Evolutionary conservation across 1,140 invertebrate genomes (phyloP).

Genomic region (Aethina tumida): DNA sequence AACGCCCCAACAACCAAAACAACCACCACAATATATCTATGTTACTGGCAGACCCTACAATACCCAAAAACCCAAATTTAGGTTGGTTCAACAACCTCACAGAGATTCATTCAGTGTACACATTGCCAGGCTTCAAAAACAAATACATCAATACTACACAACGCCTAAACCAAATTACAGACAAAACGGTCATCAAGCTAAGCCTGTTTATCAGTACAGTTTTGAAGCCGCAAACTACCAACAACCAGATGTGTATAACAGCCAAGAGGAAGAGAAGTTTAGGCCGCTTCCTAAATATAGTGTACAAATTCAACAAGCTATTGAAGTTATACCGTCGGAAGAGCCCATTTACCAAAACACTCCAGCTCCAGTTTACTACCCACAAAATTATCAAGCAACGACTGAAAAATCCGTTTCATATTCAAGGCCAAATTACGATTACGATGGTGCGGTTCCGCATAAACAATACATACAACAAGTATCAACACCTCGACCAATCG

Average conservation of each 20-base stretch:
- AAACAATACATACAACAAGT: conserved; percentile 11
- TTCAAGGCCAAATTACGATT: conserved; percentile 29
- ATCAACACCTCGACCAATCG: conserved; percentile 18
- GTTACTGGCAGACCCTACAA: conserved; percentile 25
- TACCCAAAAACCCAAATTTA: conserved; percentile 29
- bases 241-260: conserved; percentile 33
- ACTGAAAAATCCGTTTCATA: conserved; percentile 34
- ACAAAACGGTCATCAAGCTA: conserved; percentile 27
- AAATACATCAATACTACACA: conserved; percentile 34
- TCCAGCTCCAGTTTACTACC: conserved; percentile 26
- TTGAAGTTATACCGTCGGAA: conserved; percentile 27
- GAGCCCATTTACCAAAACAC: conserved; percentile 14
- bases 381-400: conserved; percentile 34
- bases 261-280: conserved; percentile 46
- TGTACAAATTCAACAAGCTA: conserved; percentile 36
- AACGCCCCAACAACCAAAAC: conserved; percentile 4
- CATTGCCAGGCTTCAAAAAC: conserved; percentile 33
- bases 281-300: conserved; percentile 51
- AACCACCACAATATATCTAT: conserved; percentile 26
- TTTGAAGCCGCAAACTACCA: conserved; percentile 44
- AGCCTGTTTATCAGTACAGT: conserved; percentile 49
- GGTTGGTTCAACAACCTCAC: conserved; percentile 20
- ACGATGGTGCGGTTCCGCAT: conserved; percentile 13
- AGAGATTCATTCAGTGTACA: conserved; percentile 30
- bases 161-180: conserved; percentile 37